These are phyloP conservation scores for Dryadula phaetusa DNA, from an alignment of 2,888 invertebrate genomes.

Conservation along the genomic window DNA sequence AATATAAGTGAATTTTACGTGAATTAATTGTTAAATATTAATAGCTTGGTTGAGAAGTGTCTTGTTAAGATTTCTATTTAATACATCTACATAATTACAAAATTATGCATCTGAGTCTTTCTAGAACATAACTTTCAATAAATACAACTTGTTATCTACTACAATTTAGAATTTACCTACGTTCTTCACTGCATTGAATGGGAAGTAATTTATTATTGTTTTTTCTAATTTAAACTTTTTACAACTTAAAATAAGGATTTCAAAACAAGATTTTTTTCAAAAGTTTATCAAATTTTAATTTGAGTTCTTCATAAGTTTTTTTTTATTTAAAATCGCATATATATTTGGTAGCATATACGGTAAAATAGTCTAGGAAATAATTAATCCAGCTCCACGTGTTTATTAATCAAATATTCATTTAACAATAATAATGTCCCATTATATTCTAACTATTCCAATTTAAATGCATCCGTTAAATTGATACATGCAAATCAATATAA, in stretches of 20 bases:
- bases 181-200: background rate
- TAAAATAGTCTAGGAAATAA: background rate
- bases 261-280: background rate
- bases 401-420: slow-evolving; percentile 7
- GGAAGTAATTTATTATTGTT: background rate
- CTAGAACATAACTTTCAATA: background rate
- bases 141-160: background rate
- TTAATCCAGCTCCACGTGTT: background rate
- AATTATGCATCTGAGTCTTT: background rate
- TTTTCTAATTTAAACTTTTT: background rate
- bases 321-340: too few species aligned
- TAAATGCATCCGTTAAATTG: slow-evolving; percentile 23
- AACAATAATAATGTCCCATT: slow-evolving; percentile 18
- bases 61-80: slow-evolving; percentile 17
- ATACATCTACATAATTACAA: background rate
- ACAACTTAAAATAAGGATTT: background rate
- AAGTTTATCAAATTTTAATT: too few species aligned
- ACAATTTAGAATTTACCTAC: background rate
- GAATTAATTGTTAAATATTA: slow-evolving; percentile 18
- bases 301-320: too few species aligned
- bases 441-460: slow-evolving; percentile 30
- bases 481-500: slow-evolving; percentile 32
- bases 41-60: background rate
- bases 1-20: slow-evolving; percentile 21
- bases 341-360: too few species aligned